A percentile compares a stretch with the other conserved stretches of the same genome.
Evolutionary conservation across 2,113 vertebrate genomes (phyloP).

Genomic region (Poeciliopsis retropinna): DNA sequence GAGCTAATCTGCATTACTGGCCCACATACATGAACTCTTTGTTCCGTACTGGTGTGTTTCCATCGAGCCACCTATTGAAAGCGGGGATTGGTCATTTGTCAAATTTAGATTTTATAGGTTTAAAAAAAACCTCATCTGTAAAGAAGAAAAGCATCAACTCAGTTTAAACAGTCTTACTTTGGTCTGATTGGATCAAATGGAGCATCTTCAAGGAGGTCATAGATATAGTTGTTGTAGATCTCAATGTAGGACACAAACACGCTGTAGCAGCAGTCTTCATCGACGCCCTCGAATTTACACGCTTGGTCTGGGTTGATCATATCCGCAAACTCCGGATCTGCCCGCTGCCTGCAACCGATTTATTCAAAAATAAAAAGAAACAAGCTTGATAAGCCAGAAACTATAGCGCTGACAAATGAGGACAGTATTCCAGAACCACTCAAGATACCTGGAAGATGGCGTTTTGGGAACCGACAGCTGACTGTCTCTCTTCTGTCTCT

Average conservation of each 20-base stretch:
- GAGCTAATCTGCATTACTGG: slow-evolving; percentile 35
- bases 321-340: slow-evolving; percentile 92
- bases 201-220: slow-evolving; percentile 92
- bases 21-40: slow-evolving; percentile 92
- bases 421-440: background rate
- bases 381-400: background rate
- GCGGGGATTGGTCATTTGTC: slow-evolving; percentile 66
- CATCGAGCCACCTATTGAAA: slow-evolving; percentile 90
- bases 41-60: slow-evolving; percentile 87
- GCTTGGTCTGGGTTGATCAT: slow-evolving; percentile 89
- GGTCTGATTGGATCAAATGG: slow-evolving; percentile 87
- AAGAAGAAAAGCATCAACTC: too few relatives aligned
- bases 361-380: background rate
- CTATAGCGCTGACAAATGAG: background rate
- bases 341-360: slow-evolving; percentile 79
- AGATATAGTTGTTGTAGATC: slow-evolving; percentile 99
- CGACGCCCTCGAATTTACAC: slow-evolving; percentile 85
- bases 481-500: slow-evolving; percentile 91
- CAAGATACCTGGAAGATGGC: slow-evolving; percentile 83
- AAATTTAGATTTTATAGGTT: background rate
- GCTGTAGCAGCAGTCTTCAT: slow-evolving; percentile 94
- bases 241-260: slow-evolving; percentile 97
- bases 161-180: slow-evolving; percentile 83
- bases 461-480: slow-evolving; percentile 82
- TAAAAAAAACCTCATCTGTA: background rate